A percentile compares a stretch with the other conserved stretches of the same genome.
Conservation (phyloP, 2,797 vertebrate species). For the Monodelphis domestica region DNA sequence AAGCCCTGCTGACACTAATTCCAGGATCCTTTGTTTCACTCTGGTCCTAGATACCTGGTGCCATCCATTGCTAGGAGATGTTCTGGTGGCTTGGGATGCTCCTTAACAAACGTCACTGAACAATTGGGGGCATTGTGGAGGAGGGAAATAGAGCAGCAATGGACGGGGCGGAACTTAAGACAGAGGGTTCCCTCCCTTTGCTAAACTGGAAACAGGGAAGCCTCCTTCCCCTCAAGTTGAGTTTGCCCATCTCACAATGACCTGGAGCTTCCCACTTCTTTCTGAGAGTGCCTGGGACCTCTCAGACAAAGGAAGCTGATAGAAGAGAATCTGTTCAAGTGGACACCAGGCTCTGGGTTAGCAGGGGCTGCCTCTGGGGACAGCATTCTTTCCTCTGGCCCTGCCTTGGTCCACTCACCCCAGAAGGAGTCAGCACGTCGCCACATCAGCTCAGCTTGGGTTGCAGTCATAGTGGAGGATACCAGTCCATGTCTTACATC, state of each 20-base stretch:
- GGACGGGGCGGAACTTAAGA: fast-evolving
- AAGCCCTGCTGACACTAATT: too few species aligned
- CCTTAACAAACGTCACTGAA: not conserved
- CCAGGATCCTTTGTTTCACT: not conserved
- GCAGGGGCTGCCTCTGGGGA: not conserved
- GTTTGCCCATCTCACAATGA: too few species aligned
- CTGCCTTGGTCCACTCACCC: not conserved
- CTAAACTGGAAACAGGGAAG: not conserved
- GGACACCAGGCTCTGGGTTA: too few species aligned
- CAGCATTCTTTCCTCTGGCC: not conserved
- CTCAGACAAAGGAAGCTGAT: too few species aligned
- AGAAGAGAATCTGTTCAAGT: fast-evolving
- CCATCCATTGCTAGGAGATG: not conserved
- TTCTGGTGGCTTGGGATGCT: not conserved
- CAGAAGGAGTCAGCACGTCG: slow-evolving; percentile 57
- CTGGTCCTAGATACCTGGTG: not conserved
- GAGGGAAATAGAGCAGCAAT: not conserved
- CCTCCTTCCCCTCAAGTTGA: not conserved
- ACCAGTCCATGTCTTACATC: slow-evolving; percentile 77
- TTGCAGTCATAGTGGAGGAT: slow-evolving; percentile 78
- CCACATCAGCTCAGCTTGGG: slow-evolving; percentile 66
- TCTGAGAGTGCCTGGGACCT: not conserved
- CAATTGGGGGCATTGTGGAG: not conserved
- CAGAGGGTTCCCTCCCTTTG: not conserved
- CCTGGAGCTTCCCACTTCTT: not conserved